These are phyloP conservation scores for Pararge aegeria DNA, from an alignment of 1,140 invertebrate genomes.

Conservation along the genomic window DNA sequence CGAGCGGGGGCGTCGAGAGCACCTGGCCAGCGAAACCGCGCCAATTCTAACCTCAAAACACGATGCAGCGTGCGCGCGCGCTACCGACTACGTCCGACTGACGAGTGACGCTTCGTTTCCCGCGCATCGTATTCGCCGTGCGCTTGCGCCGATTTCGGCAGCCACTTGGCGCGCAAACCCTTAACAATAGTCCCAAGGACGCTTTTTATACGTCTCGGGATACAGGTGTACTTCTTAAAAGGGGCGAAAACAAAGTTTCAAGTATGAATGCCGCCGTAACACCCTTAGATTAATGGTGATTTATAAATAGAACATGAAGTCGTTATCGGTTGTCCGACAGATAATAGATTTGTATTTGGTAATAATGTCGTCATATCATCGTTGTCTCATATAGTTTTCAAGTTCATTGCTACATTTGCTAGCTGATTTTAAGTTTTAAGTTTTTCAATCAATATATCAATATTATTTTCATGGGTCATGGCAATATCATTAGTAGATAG, in stretches of 20 bases:
- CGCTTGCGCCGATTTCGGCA: conserved; percentile 68
- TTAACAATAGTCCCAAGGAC: conserved; percentile 73
- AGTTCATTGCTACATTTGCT: background rate
- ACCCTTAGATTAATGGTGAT: conserved; percentile 1
- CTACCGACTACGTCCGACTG: conserved; percentile 46
- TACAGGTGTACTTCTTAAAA: conserved; percentile 66
- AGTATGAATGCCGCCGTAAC: conserved; percentile 9
- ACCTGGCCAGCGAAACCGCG: conserved; percentile 69
- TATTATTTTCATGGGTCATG: too few species aligned
- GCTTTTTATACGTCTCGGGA: conserved; percentile 65
- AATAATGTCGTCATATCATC: background rate
- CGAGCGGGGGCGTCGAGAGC: conserved; percentile 56
- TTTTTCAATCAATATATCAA: too few species aligned
- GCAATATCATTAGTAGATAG: too few species aligned
- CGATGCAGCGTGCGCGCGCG: conserved; percentile 59
- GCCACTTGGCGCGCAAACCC: conserved; percentile 72
- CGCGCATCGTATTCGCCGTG: conserved; percentile 62
- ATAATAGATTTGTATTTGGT: background rate
- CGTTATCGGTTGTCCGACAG: background rate
- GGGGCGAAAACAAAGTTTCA: conserved; percentile 34
- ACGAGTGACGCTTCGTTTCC: conserved; percentile 62
- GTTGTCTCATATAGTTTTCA: background rate
- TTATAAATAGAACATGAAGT: conserved; percentile 1
- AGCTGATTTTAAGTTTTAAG: background rate
- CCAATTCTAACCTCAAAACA: conserved; percentile 75